phyloP scores from a whole-genome alignment of 2,888 invertebrate species.

The Lomographa bimaculata region DNA sequence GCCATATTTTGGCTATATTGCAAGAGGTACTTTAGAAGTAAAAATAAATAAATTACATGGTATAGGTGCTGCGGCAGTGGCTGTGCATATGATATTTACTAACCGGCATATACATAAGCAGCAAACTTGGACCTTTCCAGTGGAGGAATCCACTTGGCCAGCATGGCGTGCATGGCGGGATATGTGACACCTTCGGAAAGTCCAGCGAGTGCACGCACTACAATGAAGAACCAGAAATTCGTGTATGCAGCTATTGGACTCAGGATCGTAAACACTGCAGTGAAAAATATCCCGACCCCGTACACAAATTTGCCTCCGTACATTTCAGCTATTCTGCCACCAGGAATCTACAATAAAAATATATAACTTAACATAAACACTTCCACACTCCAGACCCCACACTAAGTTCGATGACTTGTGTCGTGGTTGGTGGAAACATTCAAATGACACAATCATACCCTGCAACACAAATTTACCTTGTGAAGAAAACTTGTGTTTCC shows the following conservation, averaged over 20 bases:
- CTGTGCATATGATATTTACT: too few species aligned
- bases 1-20: too few species aligned
- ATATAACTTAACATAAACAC: too few species aligned
- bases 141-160: slow-evolving; percentile 97
- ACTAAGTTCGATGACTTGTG: too few species aligned
- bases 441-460: too few species aligned
- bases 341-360: slow-evolving; percentile 83
- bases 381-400: too few species aligned
- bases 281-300: slow-evolving; percentile 91
- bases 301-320: slow-evolving; percentile 95
- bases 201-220: slow-evolving; percentile 91
- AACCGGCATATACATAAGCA: slow-evolving; percentile 92
- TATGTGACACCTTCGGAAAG: slow-evolving; percentile 95
- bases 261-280: slow-evolving; percentile 91
- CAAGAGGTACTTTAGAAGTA: too few species aligned
- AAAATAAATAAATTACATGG: too few species aligned
- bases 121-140: slow-evolving; percentile 95
- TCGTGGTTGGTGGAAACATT: too few species aligned
- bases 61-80: too few species aligned
- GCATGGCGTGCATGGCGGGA: slow-evolving; percentile 96
- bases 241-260: slow-evolving; percentile 91
- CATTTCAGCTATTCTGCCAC: slow-evolving; percentile 92
- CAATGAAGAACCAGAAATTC: slow-evolving; percentile 87
- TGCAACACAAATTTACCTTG: too few species aligned
- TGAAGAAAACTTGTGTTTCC: too few species aligned